Conservation (phyloP, 1,140 invertebrate species). For the Heliothis subflexa region DNA sequence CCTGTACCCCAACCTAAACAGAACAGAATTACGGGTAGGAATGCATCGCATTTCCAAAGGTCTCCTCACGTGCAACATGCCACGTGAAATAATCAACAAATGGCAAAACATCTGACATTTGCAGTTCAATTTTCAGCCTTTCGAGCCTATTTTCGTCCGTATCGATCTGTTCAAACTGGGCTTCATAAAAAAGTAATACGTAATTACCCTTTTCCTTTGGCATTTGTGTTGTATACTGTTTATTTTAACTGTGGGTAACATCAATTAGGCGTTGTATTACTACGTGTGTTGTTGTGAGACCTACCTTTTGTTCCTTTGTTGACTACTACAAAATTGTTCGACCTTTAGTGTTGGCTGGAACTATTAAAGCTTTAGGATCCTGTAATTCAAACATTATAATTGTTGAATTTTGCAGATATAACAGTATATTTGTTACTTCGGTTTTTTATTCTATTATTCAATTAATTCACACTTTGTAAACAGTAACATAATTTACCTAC, state of each 20-base stretch:
- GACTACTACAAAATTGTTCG: not conserved
- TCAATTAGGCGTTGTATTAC: constrained; percentile 22
- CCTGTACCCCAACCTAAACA: not conserved
- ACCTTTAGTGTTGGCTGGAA: not conserved
- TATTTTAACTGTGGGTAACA: not conserved
- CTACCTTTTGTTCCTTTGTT: constrained; percentile 27
- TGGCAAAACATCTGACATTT: constrained; percentile 24
- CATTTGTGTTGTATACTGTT: constrained; percentile 35
- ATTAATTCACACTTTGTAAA: too few species aligned
- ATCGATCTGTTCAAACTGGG: constrained; percentile 13
- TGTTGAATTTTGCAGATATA: too few species aligned
- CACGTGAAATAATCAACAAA: constrained; percentile 19
- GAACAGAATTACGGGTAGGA: not conserved
- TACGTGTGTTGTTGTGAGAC: not conserved
- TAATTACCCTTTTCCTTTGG: constrained; percentile 42
- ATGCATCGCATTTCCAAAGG: constrained; percentile 17
- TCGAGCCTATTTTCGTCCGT: constrained; percentile 26
- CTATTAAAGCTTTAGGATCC: not conserved
- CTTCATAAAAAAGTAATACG: constrained; percentile 42
- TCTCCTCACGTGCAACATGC: not conserved
- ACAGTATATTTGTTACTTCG: too few species aligned
- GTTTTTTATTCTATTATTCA: too few species aligned
- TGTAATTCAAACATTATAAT: not conserved
- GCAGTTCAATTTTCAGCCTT: constrained; percentile 16
- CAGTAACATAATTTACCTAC: not conserved